Base-by-base conservation (phyloP, 2,113 vertebrate genomes). In the Stigmatopora nigra region DNA sequence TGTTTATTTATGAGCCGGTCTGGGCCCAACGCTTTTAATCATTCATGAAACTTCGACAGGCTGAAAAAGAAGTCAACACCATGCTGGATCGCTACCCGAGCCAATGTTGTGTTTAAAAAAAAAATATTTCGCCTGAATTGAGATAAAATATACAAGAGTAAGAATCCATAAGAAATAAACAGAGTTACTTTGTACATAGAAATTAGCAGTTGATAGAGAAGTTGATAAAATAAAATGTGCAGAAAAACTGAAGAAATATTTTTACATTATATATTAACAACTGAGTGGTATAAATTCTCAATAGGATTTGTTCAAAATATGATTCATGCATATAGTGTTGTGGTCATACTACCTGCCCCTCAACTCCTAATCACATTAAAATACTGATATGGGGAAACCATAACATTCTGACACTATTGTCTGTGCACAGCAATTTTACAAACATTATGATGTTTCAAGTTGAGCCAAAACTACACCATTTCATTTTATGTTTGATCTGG, bases 1-100 rank as follows among this genome's bases (percentile, higher is more conserved):
- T 91, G 88, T 90, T 90, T 89, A 89, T 92, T 90, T 90, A 90
- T 91, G 88, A 90, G 88, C 72, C 78, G 74, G 82, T 89, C 83
- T 76, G 67, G 82, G 82, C 85, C 77, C 77, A 70, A 78, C 35
- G 65, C 72, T 84, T 85, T 91, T 90, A 89, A 89, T 91, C 89
- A 88, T 89, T 90, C 84, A 90, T 90, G 90, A 88, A 87, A 86
- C 75, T 81, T 78, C 65, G 80, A 86, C 64, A 76, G 82, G 77
- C 78, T 59, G 61, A 70, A 82, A 78, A 83, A 85, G 77, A 82
- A 88, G 84, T 87, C 84, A 83, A 82, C 79, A 84, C 75, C 72
- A 81, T 65, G 79, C 74, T 71, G 67, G 73, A 85, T 88, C 76
- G 76, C 78, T 64, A 72, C 72, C 72, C 77, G 65, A 64, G 68